These are phyloP conservation scores for Sphenodon punctatus DNA, from an alignment of 2,797 vertebrate genomes.

Conservation along the genomic window DNA sequence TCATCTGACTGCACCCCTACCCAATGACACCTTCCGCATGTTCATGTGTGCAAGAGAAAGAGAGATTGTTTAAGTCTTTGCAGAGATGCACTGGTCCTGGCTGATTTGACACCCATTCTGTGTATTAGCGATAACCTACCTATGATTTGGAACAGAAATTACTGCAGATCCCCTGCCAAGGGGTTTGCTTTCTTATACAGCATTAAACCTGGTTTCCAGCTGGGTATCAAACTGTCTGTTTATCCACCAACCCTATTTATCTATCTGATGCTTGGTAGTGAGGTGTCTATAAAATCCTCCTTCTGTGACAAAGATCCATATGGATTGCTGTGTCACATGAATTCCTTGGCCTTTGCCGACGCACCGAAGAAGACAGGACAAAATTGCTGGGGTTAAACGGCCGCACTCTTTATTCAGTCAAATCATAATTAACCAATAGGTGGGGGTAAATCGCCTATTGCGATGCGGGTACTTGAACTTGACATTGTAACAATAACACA, in stretches of 20 bases:
- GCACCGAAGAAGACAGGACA: no score
- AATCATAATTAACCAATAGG: no score
- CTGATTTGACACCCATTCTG: slow-evolving; percentile 28
- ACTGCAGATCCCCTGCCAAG: slow-evolving; percentile 44
- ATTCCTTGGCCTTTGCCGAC: slow-evolving; percentile 31
- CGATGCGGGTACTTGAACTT: no score
- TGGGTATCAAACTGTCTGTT: slow-evolving; percentile 48
- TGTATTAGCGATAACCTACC: slow-evolving; percentile 59
- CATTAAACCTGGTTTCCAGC: slow-evolving; percentile 52
- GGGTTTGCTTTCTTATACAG: slow-evolving; percentile 25
- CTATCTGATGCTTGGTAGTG: not conserved
- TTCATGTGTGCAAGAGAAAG: not conserved
- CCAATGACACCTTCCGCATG: no score
- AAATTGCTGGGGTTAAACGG: no score
- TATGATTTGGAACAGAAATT: slow-evolving; percentile 63
- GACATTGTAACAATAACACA: no score
- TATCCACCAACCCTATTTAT: slow-evolving; percentile 48
- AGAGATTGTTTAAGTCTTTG: not conserved
- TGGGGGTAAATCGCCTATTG: no score
- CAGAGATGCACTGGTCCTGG: not conserved
- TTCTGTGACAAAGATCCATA: slow-evolving; percentile 31
- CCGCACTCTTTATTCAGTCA: no score
- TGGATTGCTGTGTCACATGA: slow-evolving; percentile 33
- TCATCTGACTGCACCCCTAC: no score
- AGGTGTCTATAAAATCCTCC: not conserved